Base-by-base conservation (phyloP, 2,888 invertebrate species). In the Drosophila neutralis region DNA sequence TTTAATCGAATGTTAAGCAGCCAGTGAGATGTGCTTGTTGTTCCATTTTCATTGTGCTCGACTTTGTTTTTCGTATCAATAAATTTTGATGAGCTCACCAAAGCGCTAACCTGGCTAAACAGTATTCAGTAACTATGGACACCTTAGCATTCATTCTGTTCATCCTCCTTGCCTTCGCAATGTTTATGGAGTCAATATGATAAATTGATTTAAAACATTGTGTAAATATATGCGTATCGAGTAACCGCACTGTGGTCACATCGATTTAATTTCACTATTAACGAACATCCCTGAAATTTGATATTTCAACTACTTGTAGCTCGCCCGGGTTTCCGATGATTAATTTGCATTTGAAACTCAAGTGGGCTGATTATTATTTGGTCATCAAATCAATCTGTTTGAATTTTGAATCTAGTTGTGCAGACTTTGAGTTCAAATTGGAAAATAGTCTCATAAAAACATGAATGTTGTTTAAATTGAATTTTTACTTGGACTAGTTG, bases 131-230 rank as follows among this genome's bases (percentile, higher is more conserved):
- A 71, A 63, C 71, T 69, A 58, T 53, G 48, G 53, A 53, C 24
- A 49, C 15, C 52, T 31, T 15, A 8, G 18, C 56, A 35, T 35
- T n/a, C 24, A 11, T 54, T 42, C 2, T 21, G 15, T 13, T 11
- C 29, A 36, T 31, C 13, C 58, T 21, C 51, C 24, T 13, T 21
- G 21, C 18, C 24, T 21, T 38, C 6, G 33, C 27, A 4, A 7
- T 4, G 52, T 35, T 69, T 48, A 67, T 52, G 58, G 40, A 67
- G 73, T 56, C 74, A 73, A 76, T 76, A 75, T 79, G 86, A 86
- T 86, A 84, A 90, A 89, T 85, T 88, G 85, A 83, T 85, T 90
- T 80, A 78, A 83, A 81, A 72, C 71, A 76, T 80, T 80, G 82
- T 74, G 75, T 69, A 78, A 80, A 79, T 81, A 85, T 80, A 76